Percentiles rank a stretch among this genome's conserved stretches.
Conservation (phyloP, 2,113 vertebrate species). For the Gasterosteus nipponicus region DNA sequence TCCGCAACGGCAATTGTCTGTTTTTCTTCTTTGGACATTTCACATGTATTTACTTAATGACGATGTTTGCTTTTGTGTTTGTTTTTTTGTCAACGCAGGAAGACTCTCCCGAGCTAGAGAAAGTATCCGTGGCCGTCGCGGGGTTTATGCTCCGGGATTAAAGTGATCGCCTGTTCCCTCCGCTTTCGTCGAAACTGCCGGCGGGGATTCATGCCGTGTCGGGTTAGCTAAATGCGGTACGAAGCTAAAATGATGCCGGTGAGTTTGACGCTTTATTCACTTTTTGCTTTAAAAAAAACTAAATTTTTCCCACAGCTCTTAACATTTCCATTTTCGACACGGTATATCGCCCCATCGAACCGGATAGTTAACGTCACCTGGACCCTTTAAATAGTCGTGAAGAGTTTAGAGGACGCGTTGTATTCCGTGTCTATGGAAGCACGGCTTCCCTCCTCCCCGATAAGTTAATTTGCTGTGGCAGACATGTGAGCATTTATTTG, state of each 20-base stretch:
- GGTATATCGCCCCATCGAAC: background rate
- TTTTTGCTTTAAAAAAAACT: no score
- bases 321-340: background rate
- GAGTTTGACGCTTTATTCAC: conserved; percentile 68
- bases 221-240: conserved; percentile 87
- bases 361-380: conserved; percentile 35
- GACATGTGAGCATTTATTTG: conserved; percentile 25
- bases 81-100: conserved; percentile 45
- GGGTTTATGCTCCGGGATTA: conserved; percentile 64
- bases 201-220: conserved; percentile 59
- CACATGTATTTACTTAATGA: background rate
- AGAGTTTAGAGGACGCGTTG: conserved; percentile 3
- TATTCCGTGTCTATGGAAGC: conserved; percentile 14
- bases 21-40: background rate
- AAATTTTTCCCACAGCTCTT: background rate
- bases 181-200: conserved; percentile 72
- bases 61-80: background rate
- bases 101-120: conserved; percentile 44
- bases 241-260: conserved; percentile 97
- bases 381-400: conserved; percentile 70
- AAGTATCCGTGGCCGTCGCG: conserved; percentile 58
- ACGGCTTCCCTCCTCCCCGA: background rate
- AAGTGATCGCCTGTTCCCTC: conserved; percentile 54
- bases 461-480: conserved; percentile 32
- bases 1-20: background rate